Evolutionary conservation across 2,113 vertebrate species (phyloP).

Genomic region (Laticauda laticaudata): DNA sequence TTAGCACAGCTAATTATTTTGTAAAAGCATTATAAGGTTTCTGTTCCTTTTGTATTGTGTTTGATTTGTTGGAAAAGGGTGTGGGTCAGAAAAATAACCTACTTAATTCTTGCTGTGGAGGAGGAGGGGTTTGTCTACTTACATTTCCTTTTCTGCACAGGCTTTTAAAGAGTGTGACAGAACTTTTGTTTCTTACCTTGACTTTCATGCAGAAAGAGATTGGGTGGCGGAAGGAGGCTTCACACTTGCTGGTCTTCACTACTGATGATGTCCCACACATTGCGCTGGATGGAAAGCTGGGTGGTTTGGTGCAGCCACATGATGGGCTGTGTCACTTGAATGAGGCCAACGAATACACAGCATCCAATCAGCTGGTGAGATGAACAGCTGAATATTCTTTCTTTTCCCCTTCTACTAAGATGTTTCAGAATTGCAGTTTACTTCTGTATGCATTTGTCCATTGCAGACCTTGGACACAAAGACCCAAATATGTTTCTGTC

Average conservation of each 20-base stretch:
- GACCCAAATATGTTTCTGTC: not conserved
- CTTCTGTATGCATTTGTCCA: not conserved
- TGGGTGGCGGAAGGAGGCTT: constrained; percentile 93
- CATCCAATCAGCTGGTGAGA: constrained; percentile 87
- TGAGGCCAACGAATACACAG: constrained; percentile 85
- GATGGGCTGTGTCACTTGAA: constrained; percentile 92
- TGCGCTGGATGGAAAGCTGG: constrained; percentile 91
- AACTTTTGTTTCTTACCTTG: not conserved
- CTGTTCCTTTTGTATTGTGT: no score
- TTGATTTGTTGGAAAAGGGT: no score
- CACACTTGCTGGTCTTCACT: constrained; percentile 92
- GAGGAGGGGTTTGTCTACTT: not conserved
- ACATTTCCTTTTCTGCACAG: not conserved
- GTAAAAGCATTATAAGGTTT: no score
- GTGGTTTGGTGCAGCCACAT: constrained; percentile 91
- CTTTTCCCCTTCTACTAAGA: rapidly evolving
- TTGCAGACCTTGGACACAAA: not conserved
- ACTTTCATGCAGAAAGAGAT: constrained; percentile 80
- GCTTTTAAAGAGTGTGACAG: not conserved
- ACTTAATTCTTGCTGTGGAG: not conserved
- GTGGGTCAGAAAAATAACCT: not conserved
- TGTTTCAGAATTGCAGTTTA: not conserved
- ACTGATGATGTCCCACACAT: constrained; percentile 94
- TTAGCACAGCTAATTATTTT: no score
- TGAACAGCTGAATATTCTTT: not conserved